Percentiles rank a stretch among this genome's conserved stretches.
Evolutionary conservation across 2,888 invertebrate species (phyloP).

Genomic region (Drosophila villosipedis): DNA sequence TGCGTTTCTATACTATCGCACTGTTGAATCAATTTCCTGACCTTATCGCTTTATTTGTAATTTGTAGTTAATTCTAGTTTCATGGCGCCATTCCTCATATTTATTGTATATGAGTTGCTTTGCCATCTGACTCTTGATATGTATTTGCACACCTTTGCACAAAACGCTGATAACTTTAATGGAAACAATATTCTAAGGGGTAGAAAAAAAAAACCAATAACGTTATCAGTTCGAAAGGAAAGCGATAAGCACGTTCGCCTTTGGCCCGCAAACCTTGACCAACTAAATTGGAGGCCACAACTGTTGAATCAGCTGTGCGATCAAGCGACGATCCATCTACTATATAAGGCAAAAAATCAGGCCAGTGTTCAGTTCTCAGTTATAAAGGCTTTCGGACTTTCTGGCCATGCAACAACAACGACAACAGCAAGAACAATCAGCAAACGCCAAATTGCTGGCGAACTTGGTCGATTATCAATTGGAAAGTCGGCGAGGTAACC

Average conservation of each 20-base stretch:
- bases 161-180: conserved; percentile 36
- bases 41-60: conserved; percentile 45
- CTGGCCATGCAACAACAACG: neutral
- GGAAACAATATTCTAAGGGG: conserved; percentile 23
- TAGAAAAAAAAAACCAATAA: conserved; percentile 9
- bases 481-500: conserved; percentile 65
- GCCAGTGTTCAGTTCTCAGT: conserved; percentile 22
- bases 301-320: conserved; percentile 63
- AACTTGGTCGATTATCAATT: conserved; percentile 71
- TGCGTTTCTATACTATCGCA: neutral
- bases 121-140: conserved; percentile 26
- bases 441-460: conserved; percentile 18
- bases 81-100: conserved; percentile 38
- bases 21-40: conserved; percentile 35
- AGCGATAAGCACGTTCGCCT: conserved; percentile 56
- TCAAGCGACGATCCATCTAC: conserved; percentile 11
- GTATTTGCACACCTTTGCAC: conserved; percentile 44
- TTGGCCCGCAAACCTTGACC: conserved; percentile 64
- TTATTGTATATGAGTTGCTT: conserved; percentile 1
- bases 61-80: conserved; percentile 42
- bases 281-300: conserved; percentile 58
- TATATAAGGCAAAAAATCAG: conserved; percentile 40
- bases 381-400: conserved; percentile 31
- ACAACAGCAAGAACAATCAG: conserved; percentile 10
- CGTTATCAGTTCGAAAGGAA: conserved; percentile 42